Evolutionary conservation across 2,113 vertebrate genomes (phyloP).

Genomic region (Himantopus leucocephalus): DNA sequence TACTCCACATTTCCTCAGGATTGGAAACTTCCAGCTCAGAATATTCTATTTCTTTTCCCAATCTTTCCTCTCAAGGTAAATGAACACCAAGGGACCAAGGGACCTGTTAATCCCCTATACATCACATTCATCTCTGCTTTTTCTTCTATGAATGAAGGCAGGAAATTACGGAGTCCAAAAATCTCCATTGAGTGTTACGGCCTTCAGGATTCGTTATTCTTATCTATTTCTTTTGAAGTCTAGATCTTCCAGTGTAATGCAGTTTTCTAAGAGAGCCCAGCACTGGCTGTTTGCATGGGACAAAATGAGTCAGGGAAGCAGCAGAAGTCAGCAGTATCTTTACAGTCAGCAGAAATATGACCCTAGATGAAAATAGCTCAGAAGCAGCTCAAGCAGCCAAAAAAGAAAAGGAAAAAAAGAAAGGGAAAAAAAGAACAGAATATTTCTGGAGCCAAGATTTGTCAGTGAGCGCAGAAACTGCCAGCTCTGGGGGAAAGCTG

Average conservation of each 20-base stretch:
- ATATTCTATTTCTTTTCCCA: not conserved
- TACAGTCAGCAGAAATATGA: not conserved
- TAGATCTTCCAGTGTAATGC: not conserved
- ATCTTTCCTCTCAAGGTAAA: not conserved
- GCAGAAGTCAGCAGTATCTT: not conserved
- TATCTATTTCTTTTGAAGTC: not conserved
- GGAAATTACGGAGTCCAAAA: not conserved
- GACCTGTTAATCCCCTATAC: not conserved
- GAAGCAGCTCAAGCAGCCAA: not conserved
- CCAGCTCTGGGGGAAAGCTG: not conserved
- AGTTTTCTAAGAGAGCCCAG: not conserved
- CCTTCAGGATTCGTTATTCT: not conserved
- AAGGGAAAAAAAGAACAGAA: not conserved
- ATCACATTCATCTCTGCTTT: not conserved
- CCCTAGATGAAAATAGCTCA: not conserved
- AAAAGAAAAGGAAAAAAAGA: not conserved
- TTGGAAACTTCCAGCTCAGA: not conserved
- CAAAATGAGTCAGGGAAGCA: not conserved
- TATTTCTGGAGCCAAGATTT: not conserved
- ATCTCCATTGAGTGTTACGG: not conserved
- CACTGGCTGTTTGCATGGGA: not conserved
- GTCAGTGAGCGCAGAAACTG: not conserved
- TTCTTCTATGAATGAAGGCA: not conserved
- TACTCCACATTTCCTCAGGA: not conserved
- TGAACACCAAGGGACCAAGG: not conserved